phyloP scores from a whole-genome alignment of 1,140 invertebrate species.

The Microplitis mediator region DNA sequence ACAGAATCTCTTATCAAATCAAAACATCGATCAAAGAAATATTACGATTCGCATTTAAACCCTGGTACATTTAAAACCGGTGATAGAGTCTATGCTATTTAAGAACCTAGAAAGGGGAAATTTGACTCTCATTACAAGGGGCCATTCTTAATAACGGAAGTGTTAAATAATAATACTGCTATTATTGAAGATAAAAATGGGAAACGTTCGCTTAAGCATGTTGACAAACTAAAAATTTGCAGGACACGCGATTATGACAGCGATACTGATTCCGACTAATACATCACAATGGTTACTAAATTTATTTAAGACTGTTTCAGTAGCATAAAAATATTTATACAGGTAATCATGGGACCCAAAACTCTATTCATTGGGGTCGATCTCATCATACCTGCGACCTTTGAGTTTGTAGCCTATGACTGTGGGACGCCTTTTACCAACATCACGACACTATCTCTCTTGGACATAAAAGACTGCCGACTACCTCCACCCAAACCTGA shows the following conservation, averaged over 20 bases:
- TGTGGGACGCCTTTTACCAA: background rate
- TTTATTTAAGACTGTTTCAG: too few species aligned
- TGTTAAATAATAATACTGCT: slow-evolving; percentile 14
- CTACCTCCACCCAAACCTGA: slow-evolving; percentile 2
- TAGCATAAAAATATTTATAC: background rate
- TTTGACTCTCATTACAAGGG: slow-evolving; percentile 13
- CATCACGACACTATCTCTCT: slow-evolving; percentile 5
- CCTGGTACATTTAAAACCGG: background rate
- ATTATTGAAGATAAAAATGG: background rate
- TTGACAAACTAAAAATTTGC: slow-evolving; percentile 21
- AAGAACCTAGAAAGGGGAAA: slow-evolving; percentile 11
- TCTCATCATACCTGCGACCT: too few species aligned
- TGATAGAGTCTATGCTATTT: background rate
- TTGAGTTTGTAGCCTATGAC: slow-evolving; percentile 9
- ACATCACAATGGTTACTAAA: background rate
- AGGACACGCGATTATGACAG: background rate
- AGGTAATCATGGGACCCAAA: background rate
- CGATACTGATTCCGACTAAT: background rate
- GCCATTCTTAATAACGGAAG: slow-evolving; percentile 2
- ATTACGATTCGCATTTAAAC: background rate
- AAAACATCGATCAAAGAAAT: background rate
- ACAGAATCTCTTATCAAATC: background rate
- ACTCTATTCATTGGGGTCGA: too few species aligned
- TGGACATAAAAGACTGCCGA: slow-evolving; percentile 10
- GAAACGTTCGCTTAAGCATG: slow-evolving; percentile 3